phyloP scores from a whole-genome alignment of 2,888 invertebrate species.

The Parochlus steinenii region DNA sequence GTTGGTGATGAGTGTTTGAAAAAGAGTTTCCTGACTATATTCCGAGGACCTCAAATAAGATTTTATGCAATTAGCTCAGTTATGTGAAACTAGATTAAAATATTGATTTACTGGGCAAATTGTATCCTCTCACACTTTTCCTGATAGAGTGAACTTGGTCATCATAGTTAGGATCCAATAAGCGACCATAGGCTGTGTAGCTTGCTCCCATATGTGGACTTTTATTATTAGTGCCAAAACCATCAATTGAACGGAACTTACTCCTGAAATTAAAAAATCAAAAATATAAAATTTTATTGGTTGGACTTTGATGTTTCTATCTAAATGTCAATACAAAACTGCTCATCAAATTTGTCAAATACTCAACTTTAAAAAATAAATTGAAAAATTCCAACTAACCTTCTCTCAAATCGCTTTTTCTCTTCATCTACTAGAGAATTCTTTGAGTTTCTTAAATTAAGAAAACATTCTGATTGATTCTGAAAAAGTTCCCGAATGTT shows the following conservation, averaged over 20 bases:
- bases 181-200: conserved; percentile 13
- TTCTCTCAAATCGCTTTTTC: too few relatives aligned
- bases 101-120: too few relatives aligned
- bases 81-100: too few relatives aligned
- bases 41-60: too few relatives aligned
- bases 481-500: conserved; percentile 3
- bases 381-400: too few relatives aligned
- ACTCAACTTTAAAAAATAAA: too few relatives aligned
- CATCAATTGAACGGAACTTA: conserved; percentile 15
- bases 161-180: conserved; percentile 12
- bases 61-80: too few relatives aligned
- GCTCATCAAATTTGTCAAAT: too few relatives aligned
- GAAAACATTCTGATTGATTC: conserved; percentile 9
- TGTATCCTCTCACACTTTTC: conserved; percentile 8
- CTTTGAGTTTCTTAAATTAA: background rate
- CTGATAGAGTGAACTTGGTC: conserved; percentile 11
- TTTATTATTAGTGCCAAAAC: conserved; percentile 17
- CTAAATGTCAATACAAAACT: too few relatives aligned
- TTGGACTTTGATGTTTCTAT: too few relatives aligned
- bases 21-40: conserved; percentile 8
- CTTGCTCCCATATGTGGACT: conserved; percentile 15
- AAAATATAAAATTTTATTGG: background rate
- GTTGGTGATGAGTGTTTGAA: conserved; percentile 6
- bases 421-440: too few relatives aligned
- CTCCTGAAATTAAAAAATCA: too few relatives aligned